A percentile compares a stretch with the other conserved stretches of the same genome.
phyloP scores from a whole-genome alignment of 2,113 vertebrate species.

The Speoplatyrhinus poulsoni region DNA sequence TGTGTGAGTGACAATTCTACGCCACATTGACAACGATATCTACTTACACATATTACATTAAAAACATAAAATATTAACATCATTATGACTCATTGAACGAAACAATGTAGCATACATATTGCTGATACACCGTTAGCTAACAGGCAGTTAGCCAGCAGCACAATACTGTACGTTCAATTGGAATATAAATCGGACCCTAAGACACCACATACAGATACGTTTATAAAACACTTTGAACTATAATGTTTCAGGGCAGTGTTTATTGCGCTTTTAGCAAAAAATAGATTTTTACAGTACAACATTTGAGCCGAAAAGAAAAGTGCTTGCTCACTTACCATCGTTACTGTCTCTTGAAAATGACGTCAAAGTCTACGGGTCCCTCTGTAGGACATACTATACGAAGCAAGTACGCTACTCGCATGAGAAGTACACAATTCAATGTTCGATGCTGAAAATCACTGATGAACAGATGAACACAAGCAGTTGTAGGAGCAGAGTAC shows the following conservation, averaged over 20 bases:
- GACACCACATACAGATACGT: fast-evolving
- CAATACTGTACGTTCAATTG: not conserved
- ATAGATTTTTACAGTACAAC: not conserved
- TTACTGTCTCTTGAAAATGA: constrained; percentile 61
- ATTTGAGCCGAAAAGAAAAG: constrained; percentile 43
- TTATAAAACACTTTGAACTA: fast-evolving
- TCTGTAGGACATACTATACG: constrained; percentile 28
- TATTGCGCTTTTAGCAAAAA: not conserved
- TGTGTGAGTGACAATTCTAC: not conserved
- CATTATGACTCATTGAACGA: too few relatives aligned
- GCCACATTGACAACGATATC: not conserved
- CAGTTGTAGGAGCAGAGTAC: too few relatives aligned
- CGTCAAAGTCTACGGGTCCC: constrained; percentile 56
- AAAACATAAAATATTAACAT: not conserved
- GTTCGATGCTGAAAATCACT: not conserved
- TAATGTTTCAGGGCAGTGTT: fast-evolving
- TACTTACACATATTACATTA: not conserved
- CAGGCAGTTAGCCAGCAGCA: not conserved
- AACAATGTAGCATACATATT: too few relatives aligned
- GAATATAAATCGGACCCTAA: not conserved
- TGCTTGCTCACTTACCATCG: constrained; percentile 82
- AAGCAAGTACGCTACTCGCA: not conserved
- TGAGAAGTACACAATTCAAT: not conserved
- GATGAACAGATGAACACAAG: too few relatives aligned
- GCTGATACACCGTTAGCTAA: not conserved